Evolutionary conservation across 2,888 invertebrate species (phyloP), one percentile per base, ranked within the genome.

Genomic region (Neoitamus cyanurus): DNA sequence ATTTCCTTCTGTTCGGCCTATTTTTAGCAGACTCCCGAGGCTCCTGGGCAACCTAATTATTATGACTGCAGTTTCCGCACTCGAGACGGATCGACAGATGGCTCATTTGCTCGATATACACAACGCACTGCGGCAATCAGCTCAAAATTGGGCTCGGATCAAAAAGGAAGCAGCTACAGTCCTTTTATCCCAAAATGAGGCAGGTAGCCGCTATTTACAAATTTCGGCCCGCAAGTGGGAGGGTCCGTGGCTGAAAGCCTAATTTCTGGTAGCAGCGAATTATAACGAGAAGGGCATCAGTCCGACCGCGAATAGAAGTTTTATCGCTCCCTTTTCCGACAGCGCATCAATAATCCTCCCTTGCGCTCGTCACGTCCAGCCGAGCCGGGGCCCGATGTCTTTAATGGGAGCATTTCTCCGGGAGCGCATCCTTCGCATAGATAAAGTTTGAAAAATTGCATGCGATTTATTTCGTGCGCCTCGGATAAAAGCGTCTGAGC

Each of bases 371-470:
- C 75, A 75, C 75, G 34, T 36, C 42, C 42, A 75, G 20, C n/a
- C 36, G n/a, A n/a, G n/a, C n/a, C 7, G 31, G 20, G 7, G 20
- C 73, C 34, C 30, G 73, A 30, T 73, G 42, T 75, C 25, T 75
- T 9, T 25, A 37, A 75, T 25, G 58, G 58, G 58, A 58, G 58
- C 58, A 58, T 58, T 58, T 58, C 20, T 58, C 25, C 13, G 9
- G 75, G 13, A 75, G 42, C 25, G 28, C 42, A 75, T 80, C 78
- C 34, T 58, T 20, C 58, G 15, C 30, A 80, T 80, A 58, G 58
- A 80, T 58, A 58, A 80, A 31, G 28, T 58, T 58, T 80, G 78
- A 80, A 58, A 80, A 80, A 80, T 80, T 80, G 78, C 48, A 15
- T 46, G 78, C 34, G 31, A 80, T 80, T 80, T 80, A 80, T 80